Conservation (phyloP, 2,113 vertebrate species). For the Clarias batrachus region DNA sequence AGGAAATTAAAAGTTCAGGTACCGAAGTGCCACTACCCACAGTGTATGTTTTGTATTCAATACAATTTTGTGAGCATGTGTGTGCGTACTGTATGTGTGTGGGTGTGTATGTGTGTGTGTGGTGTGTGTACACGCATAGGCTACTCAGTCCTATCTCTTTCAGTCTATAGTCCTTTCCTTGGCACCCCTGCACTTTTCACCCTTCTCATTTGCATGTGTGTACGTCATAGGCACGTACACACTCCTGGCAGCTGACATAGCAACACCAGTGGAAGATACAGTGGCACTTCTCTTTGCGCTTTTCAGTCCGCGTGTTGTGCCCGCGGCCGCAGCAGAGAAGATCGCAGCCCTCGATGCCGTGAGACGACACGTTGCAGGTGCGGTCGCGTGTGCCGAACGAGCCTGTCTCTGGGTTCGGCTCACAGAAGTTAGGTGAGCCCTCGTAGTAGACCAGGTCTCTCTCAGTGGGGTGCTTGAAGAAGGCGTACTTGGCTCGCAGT, state of each 20-base stretch:
- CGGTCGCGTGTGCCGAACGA: slow-evolving; percentile 96
- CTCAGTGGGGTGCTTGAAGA: slow-evolving; percentile 96
- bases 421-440: slow-evolving; percentile 96
- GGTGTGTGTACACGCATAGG: slow-evolving; percentile 18
- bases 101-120: slow-evolving; percentile 32
- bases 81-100: not conserved
- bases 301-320: slow-evolving; percentile 98
- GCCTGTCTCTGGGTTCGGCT: slow-evolving; percentile 94
- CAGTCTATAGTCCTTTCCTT: slow-evolving; percentile 21
- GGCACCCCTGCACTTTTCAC: not conserved
- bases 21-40: slow-evolving; percentile 58
- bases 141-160: slow-evolving; percentile 32
- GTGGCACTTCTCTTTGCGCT: slow-evolving; percentile 96
- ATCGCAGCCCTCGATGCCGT: slow-evolving; percentile 96
- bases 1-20: slow-evolving; percentile 46
- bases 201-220: slow-evolving; percentile 92
- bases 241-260: slow-evolving; percentile 98
- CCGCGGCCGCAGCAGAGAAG: slow-evolving; percentile 95
- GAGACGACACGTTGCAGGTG: slow-evolving; percentile 93
- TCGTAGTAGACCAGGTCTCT: slow-evolving; percentile 96
- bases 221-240: slow-evolving; percentile 89
- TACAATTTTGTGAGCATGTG: slow-evolving; percentile 13
- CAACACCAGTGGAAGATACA: slow-evolving; percentile 99
- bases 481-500: slow-evolving; percentile 90
- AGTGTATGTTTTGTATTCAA: slow-evolving; percentile 35